phyloP scores from a whole-genome alignment of 1,140 invertebrate genomes.

The Neotoxoptera formosana region DNA sequence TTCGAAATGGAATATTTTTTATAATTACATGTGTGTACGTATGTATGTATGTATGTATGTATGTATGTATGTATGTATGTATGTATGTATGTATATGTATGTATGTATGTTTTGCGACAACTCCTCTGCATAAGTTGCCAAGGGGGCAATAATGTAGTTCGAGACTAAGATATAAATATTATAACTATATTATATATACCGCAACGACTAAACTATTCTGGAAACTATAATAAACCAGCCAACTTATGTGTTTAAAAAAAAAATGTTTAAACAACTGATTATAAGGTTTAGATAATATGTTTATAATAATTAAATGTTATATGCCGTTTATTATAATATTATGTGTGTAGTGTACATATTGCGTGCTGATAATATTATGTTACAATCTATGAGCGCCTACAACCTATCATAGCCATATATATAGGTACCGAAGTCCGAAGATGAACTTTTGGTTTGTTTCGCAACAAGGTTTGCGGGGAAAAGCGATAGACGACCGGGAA shows the following conservation, averaged over 20 bases:
- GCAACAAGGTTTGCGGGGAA: neutral
- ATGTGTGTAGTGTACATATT: neutral
- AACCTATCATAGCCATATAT: too few relatives aligned
- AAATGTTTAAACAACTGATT: neutral
- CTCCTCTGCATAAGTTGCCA: neutral
- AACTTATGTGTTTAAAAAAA: neutral
- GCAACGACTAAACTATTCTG: neutral
- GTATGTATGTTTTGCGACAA: too few relatives aligned
- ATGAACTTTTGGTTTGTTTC: neutral
- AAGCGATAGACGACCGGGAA: neutral
- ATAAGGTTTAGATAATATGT: neutral
- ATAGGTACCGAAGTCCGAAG: too few relatives aligned
- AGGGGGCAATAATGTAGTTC: neutral
- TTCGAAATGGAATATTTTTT: too few relatives aligned
- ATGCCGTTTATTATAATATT: neutral
- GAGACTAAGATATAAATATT: constrained; percentile 10
- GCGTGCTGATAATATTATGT: neutral
- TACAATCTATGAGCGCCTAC: too few relatives aligned
- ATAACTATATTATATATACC: neutral
- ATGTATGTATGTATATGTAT: too few relatives aligned
- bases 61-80: too few relatives aligned
- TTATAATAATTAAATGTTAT: neutral
- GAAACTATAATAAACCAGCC: constrained; percentile 4
- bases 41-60: too few relatives aligned
- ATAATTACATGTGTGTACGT: too few relatives aligned